These are phyloP conservation scores for Troides aeacus DNA, from an alignment of 2,888 invertebrate genomes.

Conservation along the genomic window DNA sequence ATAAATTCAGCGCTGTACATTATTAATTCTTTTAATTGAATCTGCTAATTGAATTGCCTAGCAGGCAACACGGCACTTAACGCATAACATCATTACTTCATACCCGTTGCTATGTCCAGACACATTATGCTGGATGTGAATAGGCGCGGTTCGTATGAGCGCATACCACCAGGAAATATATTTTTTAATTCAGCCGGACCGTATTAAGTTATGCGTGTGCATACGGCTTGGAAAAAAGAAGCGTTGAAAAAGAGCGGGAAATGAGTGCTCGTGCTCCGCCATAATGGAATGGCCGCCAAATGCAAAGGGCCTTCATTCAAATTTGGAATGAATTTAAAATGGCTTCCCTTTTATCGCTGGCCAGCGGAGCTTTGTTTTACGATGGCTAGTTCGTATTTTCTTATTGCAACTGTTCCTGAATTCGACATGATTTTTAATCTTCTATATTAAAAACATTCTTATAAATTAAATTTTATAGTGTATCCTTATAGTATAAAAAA, in stretches of 20 bases:
- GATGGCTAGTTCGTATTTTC: constrained; percentile 21
- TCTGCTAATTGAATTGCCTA: constrained; percentile 18
- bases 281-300: constrained; percentile 39
- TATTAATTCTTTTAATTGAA: constrained; percentile 12
- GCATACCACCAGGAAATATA: background rate
- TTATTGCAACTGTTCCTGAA: constrained; percentile 8
- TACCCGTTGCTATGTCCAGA: constrained; percentile 23
- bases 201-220: constrained; percentile 38
- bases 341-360: constrained; percentile 30
- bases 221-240: constrained; percentile 32
- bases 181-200: constrained; percentile 21
- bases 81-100: constrained; percentile 21
- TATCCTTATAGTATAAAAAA: too few species aligned
- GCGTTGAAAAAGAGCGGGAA: constrained; percentile 44
- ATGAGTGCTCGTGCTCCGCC: constrained; percentile 45
- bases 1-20: background rate
- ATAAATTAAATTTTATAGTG: too few species aligned
- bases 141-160: constrained; percentile 11
- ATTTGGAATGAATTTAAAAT: constrained; percentile 42
- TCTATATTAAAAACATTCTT: too few species aligned
- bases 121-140: constrained; percentile 25
- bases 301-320: constrained; percentile 41
- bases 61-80: constrained; percentile 16
- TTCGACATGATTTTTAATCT: constrained; percentile 9
- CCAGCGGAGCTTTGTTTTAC: constrained; percentile 28